Conservation (phyloP, 2,113 vertebrate genomes). For the Lepisosteus oculatus region DNA sequence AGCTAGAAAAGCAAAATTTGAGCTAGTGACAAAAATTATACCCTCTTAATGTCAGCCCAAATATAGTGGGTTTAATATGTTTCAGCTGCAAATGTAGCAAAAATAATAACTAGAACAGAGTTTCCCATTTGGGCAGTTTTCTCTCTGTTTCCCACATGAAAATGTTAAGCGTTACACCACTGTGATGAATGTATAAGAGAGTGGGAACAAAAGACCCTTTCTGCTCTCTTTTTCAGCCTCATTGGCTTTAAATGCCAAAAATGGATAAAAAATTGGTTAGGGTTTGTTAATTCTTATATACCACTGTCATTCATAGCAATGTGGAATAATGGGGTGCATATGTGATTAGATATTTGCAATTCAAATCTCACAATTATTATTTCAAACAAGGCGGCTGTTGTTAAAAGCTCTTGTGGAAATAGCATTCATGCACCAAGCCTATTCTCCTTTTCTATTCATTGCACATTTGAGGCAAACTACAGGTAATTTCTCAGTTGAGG, state of each 20-base stretch:
- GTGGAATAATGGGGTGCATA: conserved; percentile 58
- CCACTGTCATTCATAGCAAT: conserved; percentile 59
- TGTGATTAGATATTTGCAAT: conserved; percentile 67
- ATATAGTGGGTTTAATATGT: neutral
- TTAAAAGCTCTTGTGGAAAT: conserved; percentile 9
- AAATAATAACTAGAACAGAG: neutral
- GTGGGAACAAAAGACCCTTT: conserved; percentile 46
- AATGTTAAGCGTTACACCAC: neutral
- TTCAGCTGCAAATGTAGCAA: neutral
- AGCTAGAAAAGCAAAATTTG: neutral
- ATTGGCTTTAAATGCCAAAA: conserved; percentile 68
- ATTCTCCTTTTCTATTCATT: neutral
- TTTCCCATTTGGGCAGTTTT: neutral
- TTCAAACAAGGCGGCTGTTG: conserved; percentile 15
- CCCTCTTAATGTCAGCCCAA: neutral
- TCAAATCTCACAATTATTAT: conserved; percentile 61
- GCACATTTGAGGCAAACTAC: neutral
- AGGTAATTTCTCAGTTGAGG: conserved; percentile 12
- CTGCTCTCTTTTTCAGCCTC: conserved; percentile 71
- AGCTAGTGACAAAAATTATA: neutral
- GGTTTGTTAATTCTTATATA: conserved; percentile 66
- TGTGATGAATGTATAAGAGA: neutral
- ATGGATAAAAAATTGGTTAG: conserved; percentile 60
- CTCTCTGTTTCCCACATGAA: neutral
- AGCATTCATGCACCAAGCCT: neutral